Percentiles rank a stretch among this genome's conserved stretches.
phyloP scores from a whole-genome alignment of 1,140 invertebrate species.

The Penaeus japonicus region DNA sequence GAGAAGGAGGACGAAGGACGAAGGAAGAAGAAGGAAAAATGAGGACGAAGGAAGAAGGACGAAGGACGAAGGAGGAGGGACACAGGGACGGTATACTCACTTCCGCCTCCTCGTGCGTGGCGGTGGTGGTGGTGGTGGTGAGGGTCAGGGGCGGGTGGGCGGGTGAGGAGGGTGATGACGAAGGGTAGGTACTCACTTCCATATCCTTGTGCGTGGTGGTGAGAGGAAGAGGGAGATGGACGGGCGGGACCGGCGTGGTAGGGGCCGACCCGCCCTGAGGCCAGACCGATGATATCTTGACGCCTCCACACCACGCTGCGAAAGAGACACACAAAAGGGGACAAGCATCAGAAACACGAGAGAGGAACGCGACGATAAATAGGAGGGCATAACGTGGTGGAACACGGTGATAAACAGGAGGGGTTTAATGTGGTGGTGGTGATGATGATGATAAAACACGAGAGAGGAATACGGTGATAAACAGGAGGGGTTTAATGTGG shows the following conservation, averaged over 20 bases:
- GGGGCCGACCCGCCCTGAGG: conserved; percentile 52
- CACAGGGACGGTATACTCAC: not conserved
- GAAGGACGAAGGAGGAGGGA: not conserved
- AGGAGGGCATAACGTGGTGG: no score
- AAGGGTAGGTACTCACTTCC: conserved; percentile 28
- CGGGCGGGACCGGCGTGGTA: conserved; percentile 43
- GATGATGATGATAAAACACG: no score
- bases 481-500: no score
- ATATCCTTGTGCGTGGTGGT: conserved; percentile 51
- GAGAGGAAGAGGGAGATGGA: conserved; percentile 36
- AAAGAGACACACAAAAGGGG: no score
- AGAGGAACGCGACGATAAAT: no score
- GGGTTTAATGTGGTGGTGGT: no score
- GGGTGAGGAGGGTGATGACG: not conserved
- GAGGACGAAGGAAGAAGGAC: not conserved
- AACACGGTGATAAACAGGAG: no score
- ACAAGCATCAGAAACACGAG: no score
- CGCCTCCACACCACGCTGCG: conserved; percentile 40
- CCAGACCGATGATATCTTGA: conserved; percentile 48
- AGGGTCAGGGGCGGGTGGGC: no score
- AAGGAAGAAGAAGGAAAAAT: not conserved
- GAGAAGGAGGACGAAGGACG: not conserved
- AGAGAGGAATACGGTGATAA: no score
- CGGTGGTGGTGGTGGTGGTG: no score
- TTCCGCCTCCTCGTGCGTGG: no score